Evolutionary conservation across 2,113 vertebrate genomes (phyloP).

Genomic region (Apus apus): DNA sequence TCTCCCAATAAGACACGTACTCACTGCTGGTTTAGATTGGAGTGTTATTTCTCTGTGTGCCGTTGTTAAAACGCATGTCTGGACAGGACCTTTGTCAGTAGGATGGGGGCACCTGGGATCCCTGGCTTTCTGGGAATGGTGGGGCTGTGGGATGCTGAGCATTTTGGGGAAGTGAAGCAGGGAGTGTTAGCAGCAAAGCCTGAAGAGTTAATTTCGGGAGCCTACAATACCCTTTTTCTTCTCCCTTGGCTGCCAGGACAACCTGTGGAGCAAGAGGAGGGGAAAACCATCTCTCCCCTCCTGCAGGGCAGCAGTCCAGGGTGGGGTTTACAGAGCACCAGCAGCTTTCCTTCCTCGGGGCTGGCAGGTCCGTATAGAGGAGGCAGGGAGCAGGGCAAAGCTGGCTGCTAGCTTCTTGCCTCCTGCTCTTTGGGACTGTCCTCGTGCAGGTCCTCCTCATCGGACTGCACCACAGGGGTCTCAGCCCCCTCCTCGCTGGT

Average conservation of each 20-base stretch:
- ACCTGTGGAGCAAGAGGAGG: background rate
- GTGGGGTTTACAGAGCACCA: background rate
- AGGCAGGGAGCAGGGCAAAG: conserved; percentile 9
- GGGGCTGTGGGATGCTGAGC: background rate
- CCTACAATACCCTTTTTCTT: conserved; percentile 23
- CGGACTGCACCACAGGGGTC: conserved; percentile 89
- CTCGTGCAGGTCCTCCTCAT: conserved; percentile 85
- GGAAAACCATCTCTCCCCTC: background rate
- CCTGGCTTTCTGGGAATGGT: background rate
- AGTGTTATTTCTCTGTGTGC: conserved; percentile 56
- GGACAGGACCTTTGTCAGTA: background rate
- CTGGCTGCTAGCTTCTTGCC: conserved; percentile 73
- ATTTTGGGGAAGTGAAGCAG: background rate
- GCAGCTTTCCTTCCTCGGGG: background rate
- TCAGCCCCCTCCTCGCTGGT: conserved; percentile 81
- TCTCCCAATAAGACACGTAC: conserved; percentile 33
- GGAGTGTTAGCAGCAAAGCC: conserved; percentile 71
- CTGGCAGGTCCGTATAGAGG: conserved; percentile 13
- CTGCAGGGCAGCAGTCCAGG: conserved; percentile 24
- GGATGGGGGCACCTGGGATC: background rate
- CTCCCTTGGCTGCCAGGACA: conserved; percentile 3
- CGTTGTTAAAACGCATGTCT: background rate
- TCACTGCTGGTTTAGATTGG: background rate
- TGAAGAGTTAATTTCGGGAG: conserved; percentile 61
- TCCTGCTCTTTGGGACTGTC: conserved; percentile 75